A percentile compares a stretch with the other conserved stretches of the same genome.
phyloP scores from a whole-genome alignment of 2,888 invertebrate genomes.

The Cephus pygmeus region DNA sequence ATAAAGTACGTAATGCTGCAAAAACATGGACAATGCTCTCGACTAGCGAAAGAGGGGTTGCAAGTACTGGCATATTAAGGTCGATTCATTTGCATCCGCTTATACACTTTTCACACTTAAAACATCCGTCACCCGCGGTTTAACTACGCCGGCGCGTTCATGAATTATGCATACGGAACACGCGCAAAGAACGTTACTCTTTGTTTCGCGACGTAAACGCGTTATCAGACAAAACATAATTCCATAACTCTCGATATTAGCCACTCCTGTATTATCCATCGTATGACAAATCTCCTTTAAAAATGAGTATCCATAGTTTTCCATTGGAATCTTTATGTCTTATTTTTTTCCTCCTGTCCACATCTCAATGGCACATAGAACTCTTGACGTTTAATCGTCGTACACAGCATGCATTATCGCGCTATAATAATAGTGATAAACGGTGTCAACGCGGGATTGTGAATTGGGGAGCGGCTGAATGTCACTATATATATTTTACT shows the following conservation, averaged over 20 bases:
- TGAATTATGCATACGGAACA: constrained; percentile 55
- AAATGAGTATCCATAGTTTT: not conserved
- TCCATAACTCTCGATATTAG: constrained; percentile 38
- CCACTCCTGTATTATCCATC: constrained; percentile 16
- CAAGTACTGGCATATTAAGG: constrained; percentile 33
- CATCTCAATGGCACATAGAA: not conserved
- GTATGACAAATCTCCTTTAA: not conserved
- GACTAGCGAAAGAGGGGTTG: not conserved
- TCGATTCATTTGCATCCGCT: constrained; percentile 53
- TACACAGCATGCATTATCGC: not conserved
- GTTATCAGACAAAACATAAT: constrained; percentile 42
- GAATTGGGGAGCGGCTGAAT: not conserved
- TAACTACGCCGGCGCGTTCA: constrained; percentile 45
- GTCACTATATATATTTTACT: not conserved
- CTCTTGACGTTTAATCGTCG: not conserved
- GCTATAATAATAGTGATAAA: not conserved
- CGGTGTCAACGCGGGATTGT: not conserved
- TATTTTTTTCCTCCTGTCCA: not conserved
- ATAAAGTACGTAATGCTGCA: not conserved
- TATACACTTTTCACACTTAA: constrained; percentile 41
- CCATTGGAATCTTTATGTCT: not conserved
- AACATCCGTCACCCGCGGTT: constrained; percentile 52
- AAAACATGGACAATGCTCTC: not conserved
- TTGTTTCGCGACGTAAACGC: constrained; percentile 36
- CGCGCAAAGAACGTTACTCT: constrained; percentile 43